Evolutionary conservation across 1,140 invertebrate species (phyloP).

Genomic region (Vanessa atalanta): DNA sequence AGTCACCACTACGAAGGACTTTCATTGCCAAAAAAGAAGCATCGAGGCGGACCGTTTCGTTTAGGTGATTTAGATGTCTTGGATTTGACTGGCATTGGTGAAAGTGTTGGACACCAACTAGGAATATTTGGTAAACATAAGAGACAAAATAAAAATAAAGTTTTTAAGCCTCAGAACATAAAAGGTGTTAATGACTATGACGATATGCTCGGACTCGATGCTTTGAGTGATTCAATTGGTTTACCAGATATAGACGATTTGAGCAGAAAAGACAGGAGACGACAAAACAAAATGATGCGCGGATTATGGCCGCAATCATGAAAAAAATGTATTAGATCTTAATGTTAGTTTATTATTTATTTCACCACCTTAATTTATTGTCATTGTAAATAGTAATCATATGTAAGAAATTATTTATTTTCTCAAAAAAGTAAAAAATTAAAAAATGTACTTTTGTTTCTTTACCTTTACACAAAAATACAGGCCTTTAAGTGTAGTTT

Average conservation of each 20-base stretch:
- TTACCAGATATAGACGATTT: slow-evolving; percentile 55
- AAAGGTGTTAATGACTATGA: slow-evolving; percentile 60
- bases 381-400: slow-evolving; percentile 70
- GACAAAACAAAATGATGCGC: slow-evolving; percentile 80
- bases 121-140: slow-evolving; percentile 71
- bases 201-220: slow-evolving; percentile 56
- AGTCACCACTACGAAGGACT: slow-evolving; percentile 52
- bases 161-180: slow-evolving; percentile 49
- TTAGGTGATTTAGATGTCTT: slow-evolving; percentile 72
- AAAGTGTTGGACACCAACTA: slow-evolving; percentile 70
- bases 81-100: slow-evolving; percentile 70
- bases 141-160: slow-evolving; percentile 63
- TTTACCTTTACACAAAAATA: not conserved
- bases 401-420: slow-evolving; percentile 50
- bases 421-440: slow-evolving; percentile 24
- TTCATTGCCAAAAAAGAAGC: slow-evolving; percentile 59
- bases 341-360: slow-evolving; percentile 59
- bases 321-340: slow-evolving; percentile 48
- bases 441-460: slow-evolving; percentile 12
- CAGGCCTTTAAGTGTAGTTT: too few relatives aligned
- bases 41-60: slow-evolving; percentile 56
- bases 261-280: slow-evolving; percentile 67
- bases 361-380: slow-evolving; percentile 62
- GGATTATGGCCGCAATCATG: slow-evolving; percentile 64
- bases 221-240: slow-evolving; percentile 56